These are phyloP conservation scores for Steinernema scapterisci DNA, from an alignment of 2,888 invertebrate genomes.

Conservation along the genomic window DNA sequence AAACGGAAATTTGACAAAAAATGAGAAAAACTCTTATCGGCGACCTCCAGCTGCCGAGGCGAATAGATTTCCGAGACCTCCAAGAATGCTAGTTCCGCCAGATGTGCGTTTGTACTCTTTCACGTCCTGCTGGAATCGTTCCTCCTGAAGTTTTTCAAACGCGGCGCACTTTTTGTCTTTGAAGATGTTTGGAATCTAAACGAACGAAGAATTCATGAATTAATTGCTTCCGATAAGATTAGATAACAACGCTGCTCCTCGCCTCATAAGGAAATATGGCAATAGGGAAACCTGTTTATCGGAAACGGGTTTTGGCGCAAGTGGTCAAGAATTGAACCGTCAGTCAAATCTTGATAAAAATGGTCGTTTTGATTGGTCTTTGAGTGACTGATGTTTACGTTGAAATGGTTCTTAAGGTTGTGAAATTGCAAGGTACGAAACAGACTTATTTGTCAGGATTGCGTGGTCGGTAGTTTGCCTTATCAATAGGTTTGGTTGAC, in stretches of 20 bases:
- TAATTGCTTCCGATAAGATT: neutral
- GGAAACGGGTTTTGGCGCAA: too few relatives aligned
- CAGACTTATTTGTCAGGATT: too few relatives aligned
- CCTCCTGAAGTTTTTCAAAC: constrained; percentile 64
- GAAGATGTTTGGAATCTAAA: constrained; percentile 64
- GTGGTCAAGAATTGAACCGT: too few relatives aligned
- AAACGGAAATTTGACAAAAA: neutral
- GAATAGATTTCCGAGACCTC: constrained; percentile 46
- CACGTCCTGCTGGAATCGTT: constrained; percentile 65
- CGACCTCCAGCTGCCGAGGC: constrained; percentile 26
- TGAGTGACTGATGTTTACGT: too few relatives aligned
- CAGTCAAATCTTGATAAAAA: too few relatives aligned
- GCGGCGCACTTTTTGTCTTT: constrained; percentile 66
- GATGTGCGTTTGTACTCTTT: constrained; percentile 56
- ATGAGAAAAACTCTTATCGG: neutral
- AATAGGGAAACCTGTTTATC: neutral
- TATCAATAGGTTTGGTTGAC: too few relatives aligned
- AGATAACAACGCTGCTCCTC: neutral
- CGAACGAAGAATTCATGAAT: neutral
- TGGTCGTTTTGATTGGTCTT: too few relatives aligned
- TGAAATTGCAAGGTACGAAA: too few relatives aligned
- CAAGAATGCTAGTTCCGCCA: constrained; percentile 49
- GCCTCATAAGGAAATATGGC: neutral
- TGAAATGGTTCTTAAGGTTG: too few relatives aligned
- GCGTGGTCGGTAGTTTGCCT: too few relatives aligned